These are phyloP conservation scores for Netelia inedita DNA, from an alignment of 2,888 invertebrate genomes.

Conservation along the genomic window DNA sequence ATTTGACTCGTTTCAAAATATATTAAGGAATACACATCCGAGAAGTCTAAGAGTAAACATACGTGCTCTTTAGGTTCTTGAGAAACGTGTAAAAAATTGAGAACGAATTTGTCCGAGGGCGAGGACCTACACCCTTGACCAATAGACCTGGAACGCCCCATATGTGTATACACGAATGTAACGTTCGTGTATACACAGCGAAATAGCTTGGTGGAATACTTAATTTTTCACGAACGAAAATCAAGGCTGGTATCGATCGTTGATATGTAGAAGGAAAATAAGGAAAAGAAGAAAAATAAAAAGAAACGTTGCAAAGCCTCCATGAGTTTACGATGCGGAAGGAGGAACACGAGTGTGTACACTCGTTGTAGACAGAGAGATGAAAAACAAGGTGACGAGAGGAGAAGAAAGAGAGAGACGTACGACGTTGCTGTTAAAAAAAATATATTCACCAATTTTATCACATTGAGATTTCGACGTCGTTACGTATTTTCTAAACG, in stretches of 20 bases:
- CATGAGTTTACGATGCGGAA: not conserved
- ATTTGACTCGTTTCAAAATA: no score
- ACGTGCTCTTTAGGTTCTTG: not conserved
- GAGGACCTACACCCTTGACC: not conserved
- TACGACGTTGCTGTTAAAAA: not conserved
- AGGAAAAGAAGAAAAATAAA: conserved; percentile 1
- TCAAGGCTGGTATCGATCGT: conserved; percentile 62
- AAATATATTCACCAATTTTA: not conserved
- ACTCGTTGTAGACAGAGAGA: not conserved
- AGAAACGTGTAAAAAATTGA: not conserved
- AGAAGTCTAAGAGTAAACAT: no score
- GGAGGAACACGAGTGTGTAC: not conserved
- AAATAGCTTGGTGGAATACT: conserved; percentile 53
- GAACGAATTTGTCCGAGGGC: not conserved
- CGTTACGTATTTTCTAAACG: not conserved
- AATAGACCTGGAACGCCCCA: not conserved
- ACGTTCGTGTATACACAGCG: no score
- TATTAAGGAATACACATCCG: no score
- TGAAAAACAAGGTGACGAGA: not conserved
- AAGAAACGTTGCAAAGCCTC: not conserved
- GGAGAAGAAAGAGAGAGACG: not conserved
- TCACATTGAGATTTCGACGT: not conserved
- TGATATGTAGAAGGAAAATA: conserved; percentile 7
- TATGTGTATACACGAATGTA: not conserved
- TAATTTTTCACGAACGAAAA: conserved; percentile 64